These are phyloP conservation scores for Geotrupes spiniger DNA, from an alignment of 2,888 invertebrate genomes.

Conservation along the genomic window DNA sequence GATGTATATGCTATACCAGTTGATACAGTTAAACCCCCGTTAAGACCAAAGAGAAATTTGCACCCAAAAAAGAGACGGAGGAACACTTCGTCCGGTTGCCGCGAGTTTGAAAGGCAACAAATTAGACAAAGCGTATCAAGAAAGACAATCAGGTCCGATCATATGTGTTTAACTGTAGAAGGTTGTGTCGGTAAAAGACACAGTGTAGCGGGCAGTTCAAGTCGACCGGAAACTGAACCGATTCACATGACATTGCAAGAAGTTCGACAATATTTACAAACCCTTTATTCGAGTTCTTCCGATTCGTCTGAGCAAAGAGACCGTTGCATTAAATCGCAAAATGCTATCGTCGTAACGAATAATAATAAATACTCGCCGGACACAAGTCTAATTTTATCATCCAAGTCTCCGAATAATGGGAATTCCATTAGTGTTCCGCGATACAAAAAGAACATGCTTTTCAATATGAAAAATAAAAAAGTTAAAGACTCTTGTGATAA, in stretches of 20 bases:
- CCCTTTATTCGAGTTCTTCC: conserved; percentile 74
- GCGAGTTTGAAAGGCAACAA: conserved; percentile 39
- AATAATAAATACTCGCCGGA: conserved; percentile 37
- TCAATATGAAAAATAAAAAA: conserved; percentile 61
- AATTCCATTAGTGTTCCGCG: conserved; percentile 11
- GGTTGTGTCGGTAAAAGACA: conserved; percentile 55
- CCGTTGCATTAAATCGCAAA: conserved; percentile 36
- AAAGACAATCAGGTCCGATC: conserved; percentile 15
- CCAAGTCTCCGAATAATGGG: conserved; percentile 14
- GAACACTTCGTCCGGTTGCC: conserved; percentile 53
- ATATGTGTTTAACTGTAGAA: conserved; percentile 11
- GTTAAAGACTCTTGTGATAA: conserved; percentile 49
- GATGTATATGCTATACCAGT: conserved; percentile 85
- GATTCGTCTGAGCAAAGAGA: conserved; percentile 57
- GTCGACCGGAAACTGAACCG: conserved; percentile 64
- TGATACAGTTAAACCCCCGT: conserved; percentile 68
- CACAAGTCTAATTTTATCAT: conserved; percentile 15
- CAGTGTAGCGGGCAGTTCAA: conserved; percentile 64
- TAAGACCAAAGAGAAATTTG: conserved; percentile 51
- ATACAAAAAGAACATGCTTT: conserved; percentile 21
- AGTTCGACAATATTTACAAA: conserved; percentile 79
- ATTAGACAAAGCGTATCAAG: conserved; percentile 23
- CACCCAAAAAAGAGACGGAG: conserved; percentile 47
- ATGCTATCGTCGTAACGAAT: conserved; percentile 35
- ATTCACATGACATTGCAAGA: conserved; percentile 83